A percentile compares a stretch with the other conserved stretches of the same genome.
These are phyloP conservation scores for Macrochelys suwanniensis DNA, from an alignment of 2,797 vertebrate genomes.

Conservation along the genomic window DNA sequence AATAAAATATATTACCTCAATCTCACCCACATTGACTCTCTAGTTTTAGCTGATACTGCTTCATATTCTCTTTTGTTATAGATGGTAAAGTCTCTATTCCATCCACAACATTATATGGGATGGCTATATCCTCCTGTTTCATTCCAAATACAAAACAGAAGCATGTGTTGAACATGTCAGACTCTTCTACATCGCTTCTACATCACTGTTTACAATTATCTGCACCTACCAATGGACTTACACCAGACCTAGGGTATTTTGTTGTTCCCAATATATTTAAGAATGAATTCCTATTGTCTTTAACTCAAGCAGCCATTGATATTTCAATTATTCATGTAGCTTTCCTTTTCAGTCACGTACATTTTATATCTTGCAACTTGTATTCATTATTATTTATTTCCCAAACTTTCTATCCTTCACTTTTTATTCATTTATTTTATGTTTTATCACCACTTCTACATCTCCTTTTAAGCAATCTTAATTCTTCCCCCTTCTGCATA, in stretches of 20 bases:
- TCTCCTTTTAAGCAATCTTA: neutral
- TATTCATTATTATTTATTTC: neutral
- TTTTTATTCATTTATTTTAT: too few relatives aligned
- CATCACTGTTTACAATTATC: neutral
- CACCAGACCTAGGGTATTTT: neutral
- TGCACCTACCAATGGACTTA: neutral
- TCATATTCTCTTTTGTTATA: too few relatives aligned
- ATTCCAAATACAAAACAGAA: neutral
- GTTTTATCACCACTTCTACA: too few relatives aligned
- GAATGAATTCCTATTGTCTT: neutral
- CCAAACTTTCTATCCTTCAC: too few relatives aligned
- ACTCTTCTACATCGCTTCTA: neutral
- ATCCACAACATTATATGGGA: neutral
- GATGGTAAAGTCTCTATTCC: neutral
- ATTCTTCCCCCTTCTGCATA: neutral
- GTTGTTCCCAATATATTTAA: neutral
- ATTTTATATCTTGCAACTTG: neutral
- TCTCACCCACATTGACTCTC: too few relatives aligned
- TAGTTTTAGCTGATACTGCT: too few relatives aligned
- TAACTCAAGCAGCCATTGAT: neutral
- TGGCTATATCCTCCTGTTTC: neutral
- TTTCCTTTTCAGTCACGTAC: neutral
- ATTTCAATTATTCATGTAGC: neutral
- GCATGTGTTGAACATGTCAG: neutral
- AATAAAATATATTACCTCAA: too few relatives aligned